Base-by-base conservation (phyloP, 1,140 invertebrate genomes). In the Tetramorium alpestre region DNA sequence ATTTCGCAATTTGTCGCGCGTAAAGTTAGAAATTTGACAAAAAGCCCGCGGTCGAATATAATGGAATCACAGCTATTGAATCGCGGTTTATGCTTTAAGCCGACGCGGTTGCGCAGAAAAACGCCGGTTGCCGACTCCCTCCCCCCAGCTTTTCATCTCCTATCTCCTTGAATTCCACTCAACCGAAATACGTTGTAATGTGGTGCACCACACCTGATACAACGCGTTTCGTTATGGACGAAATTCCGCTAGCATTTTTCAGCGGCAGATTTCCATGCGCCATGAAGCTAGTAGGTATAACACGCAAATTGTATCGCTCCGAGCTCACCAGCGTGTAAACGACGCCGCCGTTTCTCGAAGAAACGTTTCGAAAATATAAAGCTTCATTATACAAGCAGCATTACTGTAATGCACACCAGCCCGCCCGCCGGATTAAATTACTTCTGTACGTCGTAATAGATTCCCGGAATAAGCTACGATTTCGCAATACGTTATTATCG, bases 281-380 rank as follows among this genome's bases (percentile, higher is more conserved):
- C 8, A n/a, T n/a, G 54, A 47, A 84, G 41, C 54, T 18, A 6
- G 51, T 54, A 54, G 41, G 41, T 73, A 47, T 60, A 84, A 84
- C 69, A 38, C 44, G 69, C 69, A 73, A 75, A 75, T 84, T 84
- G 69, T 75, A 84, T 82, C 65, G 41, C 67, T 41, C 51, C 67
- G n/a, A 25, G 78, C 38, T 49, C 49, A 69, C 64, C 76, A 22
- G 54, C 67, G 65, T 82, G 78, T 73, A 82, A 72, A 82, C 67
- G 51, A 41, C 41, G 67, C 60, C 18, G 69, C 11, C 28, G 25
- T 73, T 58, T 41, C 54, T 70, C 69, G 69, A 84, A 84, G 80
- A 84, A 84, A 75, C 56, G 75, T 84, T 75, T 84, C 69, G 69
- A 25, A 84, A 84, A 84, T 84, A 75, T 84, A 51, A 84, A 75